phyloP scores from a whole-genome alignment of 2,888 invertebrate species.

The Caradrina kadenii region DNA sequence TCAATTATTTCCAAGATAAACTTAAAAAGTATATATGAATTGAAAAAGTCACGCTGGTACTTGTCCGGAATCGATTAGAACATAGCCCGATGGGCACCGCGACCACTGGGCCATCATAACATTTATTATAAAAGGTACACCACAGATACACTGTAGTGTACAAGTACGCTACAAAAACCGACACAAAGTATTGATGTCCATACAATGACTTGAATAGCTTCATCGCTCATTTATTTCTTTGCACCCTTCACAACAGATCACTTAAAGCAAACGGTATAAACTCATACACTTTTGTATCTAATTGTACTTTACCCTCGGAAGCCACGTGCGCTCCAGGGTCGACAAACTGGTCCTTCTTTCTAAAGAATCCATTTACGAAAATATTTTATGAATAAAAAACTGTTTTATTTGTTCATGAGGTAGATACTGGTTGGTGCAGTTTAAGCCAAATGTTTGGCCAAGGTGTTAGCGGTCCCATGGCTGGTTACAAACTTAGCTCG shows the following conservation, averaged over 20 bases:
- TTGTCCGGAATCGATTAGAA: too few species aligned
- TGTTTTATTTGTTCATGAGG: slow-evolving; percentile 66
- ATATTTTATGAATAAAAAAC: slow-evolving; percentile 69
- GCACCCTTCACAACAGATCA: slow-evolving; percentile 21
- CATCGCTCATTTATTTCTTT: slow-evolving; percentile 50
- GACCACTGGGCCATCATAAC: too few species aligned
- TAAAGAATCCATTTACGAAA: slow-evolving; percentile 64
- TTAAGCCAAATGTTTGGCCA: slow-evolving; percentile 79
- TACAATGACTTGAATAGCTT: slow-evolving; percentile 32
- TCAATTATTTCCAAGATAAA: too few species aligned
- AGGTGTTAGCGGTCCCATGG: slow-evolving; percentile 80
- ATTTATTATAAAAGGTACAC: too few species aligned
- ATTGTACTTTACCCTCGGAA: slow-evolving; percentile 43
- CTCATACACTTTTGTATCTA: slow-evolving; percentile 45
- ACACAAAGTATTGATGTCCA: slow-evolving; percentile 22
- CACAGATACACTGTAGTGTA: neutral
- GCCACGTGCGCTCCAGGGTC: slow-evolving; percentile 58
- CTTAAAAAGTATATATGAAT: too few species aligned
- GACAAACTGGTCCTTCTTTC: slow-evolving; percentile 61
- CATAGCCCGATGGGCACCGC: too few species aligned
- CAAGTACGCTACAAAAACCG: neutral
- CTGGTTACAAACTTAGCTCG: slow-evolving; percentile 72
- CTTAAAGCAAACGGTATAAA: slow-evolving; percentile 29
- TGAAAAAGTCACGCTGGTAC: too few species aligned
- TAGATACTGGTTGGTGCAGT: slow-evolving; percentile 75